Percentiles rank a stretch among this genome's conserved stretches.
phyloP scores from a whole-genome alignment of 2,797 vertebrate species.

The Salmo trutta region DNA sequence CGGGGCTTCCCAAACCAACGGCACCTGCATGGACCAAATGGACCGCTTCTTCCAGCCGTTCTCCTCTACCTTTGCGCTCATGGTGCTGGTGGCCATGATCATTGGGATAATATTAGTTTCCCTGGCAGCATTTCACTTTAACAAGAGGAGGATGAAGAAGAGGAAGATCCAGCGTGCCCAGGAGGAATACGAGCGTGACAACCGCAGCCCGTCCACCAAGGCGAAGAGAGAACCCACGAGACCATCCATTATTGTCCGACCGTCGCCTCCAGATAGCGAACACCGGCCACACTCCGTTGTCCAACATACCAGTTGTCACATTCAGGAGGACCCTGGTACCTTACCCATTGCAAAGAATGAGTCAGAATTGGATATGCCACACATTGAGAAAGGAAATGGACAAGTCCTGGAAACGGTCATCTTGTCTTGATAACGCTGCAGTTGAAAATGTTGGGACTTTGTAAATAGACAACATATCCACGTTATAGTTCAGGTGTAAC shows the following conservation, averaged over 20 bases:
- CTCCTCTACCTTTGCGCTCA: constrained; percentile 92
- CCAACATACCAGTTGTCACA: constrained; percentile 31
- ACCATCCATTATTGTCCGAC: constrained; percentile 73
- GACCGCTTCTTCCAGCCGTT: constrained; percentile 87
- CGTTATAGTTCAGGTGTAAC: constrained; percentile 65
- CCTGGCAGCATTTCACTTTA: constrained; percentile 92
- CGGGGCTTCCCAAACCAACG: constrained; percentile 74
- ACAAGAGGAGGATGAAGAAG: constrained; percentile 95
- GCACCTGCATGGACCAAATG: constrained; percentile 88
- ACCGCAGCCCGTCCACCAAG: constrained; percentile 73
- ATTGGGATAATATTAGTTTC: constrained; percentile 91
- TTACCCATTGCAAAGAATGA: constrained; percentile 44
- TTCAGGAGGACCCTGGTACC: constrained; percentile 35
- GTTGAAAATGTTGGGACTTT: constrained; percentile 3
- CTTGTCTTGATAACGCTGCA: constrained; percentile 78
- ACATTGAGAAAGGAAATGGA: constrained; percentile 51
- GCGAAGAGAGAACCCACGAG: constrained; percentile 51
- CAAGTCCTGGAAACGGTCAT: constrained; percentile 78
- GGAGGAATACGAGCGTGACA: constrained; percentile 96
- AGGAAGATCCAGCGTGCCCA: constrained; percentile 94
- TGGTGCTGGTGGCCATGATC: constrained; percentile 89
- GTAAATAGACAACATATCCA: constrained; percentile 43
- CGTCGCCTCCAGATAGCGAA: constrained; percentile 33
- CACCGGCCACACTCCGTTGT: constrained; percentile 31
- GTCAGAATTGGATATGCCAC: constrained; percentile 64